phyloP scores from a whole-genome alignment of 2,797 vertebrate species.

The Okamejei kenojei region DNA sequence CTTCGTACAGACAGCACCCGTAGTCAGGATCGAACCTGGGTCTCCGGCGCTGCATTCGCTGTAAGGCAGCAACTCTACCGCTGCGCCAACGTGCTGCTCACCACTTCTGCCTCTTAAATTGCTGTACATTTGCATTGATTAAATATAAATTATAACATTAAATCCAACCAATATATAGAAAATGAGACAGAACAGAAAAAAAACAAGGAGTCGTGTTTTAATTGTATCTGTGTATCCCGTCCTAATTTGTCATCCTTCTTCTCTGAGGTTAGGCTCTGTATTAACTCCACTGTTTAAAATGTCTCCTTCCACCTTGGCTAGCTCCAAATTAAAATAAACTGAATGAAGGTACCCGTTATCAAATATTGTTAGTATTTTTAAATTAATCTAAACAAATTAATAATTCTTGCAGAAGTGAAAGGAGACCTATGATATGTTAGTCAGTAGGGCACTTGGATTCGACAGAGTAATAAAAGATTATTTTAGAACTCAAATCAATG shows the following conservation, averaged over 20 bases:
- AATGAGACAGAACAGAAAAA: not conserved
- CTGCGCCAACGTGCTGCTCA: no score
- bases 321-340: not conserved
- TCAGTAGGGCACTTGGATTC: not conserved
- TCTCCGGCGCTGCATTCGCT: no score
- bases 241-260: not conserved
- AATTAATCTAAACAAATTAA: not conserved
- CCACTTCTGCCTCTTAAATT: not conserved
- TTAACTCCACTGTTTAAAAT: not conserved
- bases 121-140: not conserved
- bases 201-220: not conserved
- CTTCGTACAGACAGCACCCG: no score
- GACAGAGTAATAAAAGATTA: not conserved
- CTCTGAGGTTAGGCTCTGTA: not conserved
- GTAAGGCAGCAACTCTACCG: no score
- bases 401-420: not conserved
- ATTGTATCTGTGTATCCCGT: not conserved
- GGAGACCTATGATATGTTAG: no score
- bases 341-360: not conserved
- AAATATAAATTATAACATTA: not conserved
- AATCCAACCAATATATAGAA: not conserved
- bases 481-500: not conserved
- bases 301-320: not conserved
- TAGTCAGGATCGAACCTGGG: no score
- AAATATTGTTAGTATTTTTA: not conserved